Evolutionary conservation across 2,888 invertebrate genomes (phyloP).

Genomic region (Xylota sylvarum): DNA sequence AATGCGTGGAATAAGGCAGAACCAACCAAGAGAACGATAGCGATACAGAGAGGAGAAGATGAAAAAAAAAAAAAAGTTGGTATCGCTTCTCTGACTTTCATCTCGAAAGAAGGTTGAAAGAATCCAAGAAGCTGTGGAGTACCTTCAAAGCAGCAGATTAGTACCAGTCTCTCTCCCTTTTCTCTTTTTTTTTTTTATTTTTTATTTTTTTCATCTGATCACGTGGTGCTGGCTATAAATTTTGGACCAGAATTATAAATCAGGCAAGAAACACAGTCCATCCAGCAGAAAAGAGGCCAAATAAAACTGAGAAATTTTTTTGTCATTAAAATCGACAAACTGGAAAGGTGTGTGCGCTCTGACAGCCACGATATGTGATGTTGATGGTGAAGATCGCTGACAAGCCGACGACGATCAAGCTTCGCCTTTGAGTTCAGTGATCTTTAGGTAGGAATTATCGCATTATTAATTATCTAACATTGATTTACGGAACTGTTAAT

Average conservation of each 20-base stretch:
- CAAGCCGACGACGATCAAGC: slow-evolving; percentile 9
- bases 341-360: slow-evolving; percentile 46
- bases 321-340: slow-evolving; percentile 50
- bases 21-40: not conserved
- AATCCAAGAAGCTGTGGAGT: slow-evolving; percentile 9
- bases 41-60: not conserved
- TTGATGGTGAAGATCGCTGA: slow-evolving; percentile 31
- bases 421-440: slow-evolving; percentile 58
- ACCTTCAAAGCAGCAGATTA: slow-evolving; percentile 21
- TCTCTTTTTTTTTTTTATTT: slow-evolving; percentile 2
- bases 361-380: slow-evolving; percentile 21
- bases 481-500: slow-evolving; percentile 76
- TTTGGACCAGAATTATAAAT: slow-evolving; percentile 51
- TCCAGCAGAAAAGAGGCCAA: slow-evolving; percentile 41
- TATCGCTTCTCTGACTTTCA: slow-evolving; percentile 68
- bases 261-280: slow-evolving; percentile 5
- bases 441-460: slow-evolving; percentile 63
- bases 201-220: slow-evolving; percentile 17
- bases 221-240: slow-evolving; percentile 18
- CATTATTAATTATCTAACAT: slow-evolving; percentile 74
- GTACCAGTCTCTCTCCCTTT: slow-evolving; percentile 4
- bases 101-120: slow-evolving; percentile 31
- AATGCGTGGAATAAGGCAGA: slow-evolving; percentile 4
- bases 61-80: slow-evolving; percentile 9
- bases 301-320: slow-evolving; percentile 19